A percentile compares a stretch with the other conserved stretches of the same genome.
phyloP scores from a whole-genome alignment of 1,140 invertebrate species.

The Cardiocondyla obscurior region DNA sequence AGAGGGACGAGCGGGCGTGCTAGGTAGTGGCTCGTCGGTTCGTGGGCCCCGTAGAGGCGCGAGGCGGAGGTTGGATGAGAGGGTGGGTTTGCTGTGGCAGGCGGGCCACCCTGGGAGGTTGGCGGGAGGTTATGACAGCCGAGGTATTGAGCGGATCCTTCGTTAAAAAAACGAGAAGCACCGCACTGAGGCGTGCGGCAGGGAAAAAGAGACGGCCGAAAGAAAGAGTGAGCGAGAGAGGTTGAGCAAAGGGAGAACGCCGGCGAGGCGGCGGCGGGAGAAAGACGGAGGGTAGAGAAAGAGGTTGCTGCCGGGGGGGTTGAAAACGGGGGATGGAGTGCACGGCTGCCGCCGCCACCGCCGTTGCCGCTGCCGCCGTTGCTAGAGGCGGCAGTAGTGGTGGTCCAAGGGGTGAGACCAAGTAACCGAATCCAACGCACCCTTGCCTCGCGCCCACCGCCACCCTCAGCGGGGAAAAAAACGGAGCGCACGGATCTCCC shows the following conservation, averaged over 20 bases:
- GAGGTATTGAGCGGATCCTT: slow-evolving; percentile 84
- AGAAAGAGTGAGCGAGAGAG: slow-evolving; percentile 62
- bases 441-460: slow-evolving; percentile 73
- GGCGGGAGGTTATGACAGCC: slow-evolving; percentile 83
- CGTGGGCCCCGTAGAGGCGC: slow-evolving; percentile 68
- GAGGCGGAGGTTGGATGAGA: slow-evolving; percentile 57
- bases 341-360: slow-evolving; percentile 58
- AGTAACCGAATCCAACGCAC: slow-evolving; percentile 82
- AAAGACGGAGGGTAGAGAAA: slow-evolving; percentile 60
- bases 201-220: slow-evolving; percentile 66
- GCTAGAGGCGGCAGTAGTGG: slow-evolving; percentile 65
- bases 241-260: slow-evolving; percentile 54
- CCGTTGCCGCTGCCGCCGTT: slow-evolving; percentile 54
- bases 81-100: slow-evolving; percentile 63
- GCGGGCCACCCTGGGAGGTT: slow-evolving; percentile 73
- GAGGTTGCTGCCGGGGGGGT: slow-evolving; percentile 36
- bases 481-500: slow-evolving; percentile 70
- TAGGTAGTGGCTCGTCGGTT: slow-evolving; percentile 72
- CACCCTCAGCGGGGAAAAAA: slow-evolving; percentile 74
- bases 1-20: slow-evolving; percentile 25
- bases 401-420: slow-evolving; percentile 77
- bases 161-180: slow-evolving; percentile 81
- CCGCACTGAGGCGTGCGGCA: slow-evolving; percentile 67
- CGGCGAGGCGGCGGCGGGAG: slow-evolving; percentile 35
- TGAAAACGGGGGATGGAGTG: slow-evolving; percentile 51